phyloP scores from a whole-genome alignment of 2,888 invertebrate species.

The Dasypogon diadema region DNA sequence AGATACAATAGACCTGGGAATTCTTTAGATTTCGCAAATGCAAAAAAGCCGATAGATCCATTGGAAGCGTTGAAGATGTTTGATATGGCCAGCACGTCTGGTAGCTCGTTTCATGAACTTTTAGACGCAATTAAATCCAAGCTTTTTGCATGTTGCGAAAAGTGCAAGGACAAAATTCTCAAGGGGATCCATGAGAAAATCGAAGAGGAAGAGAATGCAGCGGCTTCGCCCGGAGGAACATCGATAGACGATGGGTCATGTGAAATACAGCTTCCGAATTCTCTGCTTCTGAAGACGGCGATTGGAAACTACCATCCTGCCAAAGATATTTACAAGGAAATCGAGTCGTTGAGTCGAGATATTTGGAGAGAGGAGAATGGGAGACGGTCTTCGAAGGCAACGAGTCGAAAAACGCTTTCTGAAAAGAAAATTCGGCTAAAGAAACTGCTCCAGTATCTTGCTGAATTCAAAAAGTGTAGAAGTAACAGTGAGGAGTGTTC shows the following conservation, averaged over 20 bases:
- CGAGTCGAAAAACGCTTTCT: background rate
- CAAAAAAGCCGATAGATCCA: conserved; percentile 25
- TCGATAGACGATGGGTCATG: background rate
- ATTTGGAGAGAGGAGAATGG: conserved; percentile 5
- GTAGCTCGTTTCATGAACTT: conserved; percentile 13
- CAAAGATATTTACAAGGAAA: conserved; percentile 27
- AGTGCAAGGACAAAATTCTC: conserved; percentile 44
- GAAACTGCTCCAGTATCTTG: conserved; percentile 31
- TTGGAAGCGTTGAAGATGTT: conserved; percentile 26
- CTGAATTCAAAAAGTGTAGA: background rate
- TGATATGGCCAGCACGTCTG: conserved; percentile 9
- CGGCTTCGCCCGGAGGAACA: background rate
- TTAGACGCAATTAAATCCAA: conserved; percentile 32
- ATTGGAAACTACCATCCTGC: background rate
- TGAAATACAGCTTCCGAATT: background rate
- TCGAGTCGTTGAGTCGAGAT: conserved; percentile 19
- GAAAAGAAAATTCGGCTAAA: conserved; percentile 10
- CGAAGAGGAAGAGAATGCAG: conserved; percentile 13
- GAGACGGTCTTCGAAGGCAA: background rate
- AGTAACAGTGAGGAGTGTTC: conserved; percentile 3
- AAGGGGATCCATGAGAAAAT: conserved; percentile 41
- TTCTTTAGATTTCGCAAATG: too few species aligned
- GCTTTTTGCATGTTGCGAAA: conserved; percentile 42
- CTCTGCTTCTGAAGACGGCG: background rate
- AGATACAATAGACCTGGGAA: background rate